phyloP scores from a whole-genome alignment of 2,113 vertebrate genomes.

The Pionites leucogaster region DNA sequence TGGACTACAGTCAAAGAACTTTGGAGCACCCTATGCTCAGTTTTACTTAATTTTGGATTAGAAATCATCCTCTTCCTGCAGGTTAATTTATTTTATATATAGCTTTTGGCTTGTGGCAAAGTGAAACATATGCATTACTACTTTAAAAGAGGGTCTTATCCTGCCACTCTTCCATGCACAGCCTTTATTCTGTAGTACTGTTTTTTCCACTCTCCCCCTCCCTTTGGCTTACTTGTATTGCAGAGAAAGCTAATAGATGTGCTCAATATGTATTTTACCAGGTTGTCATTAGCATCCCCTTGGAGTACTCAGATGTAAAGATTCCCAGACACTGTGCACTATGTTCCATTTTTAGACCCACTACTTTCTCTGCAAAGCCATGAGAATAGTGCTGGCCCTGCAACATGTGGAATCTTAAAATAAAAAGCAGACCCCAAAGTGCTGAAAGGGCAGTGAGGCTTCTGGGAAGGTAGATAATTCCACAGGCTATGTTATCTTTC shows the following conservation, averaged over 20 bases:
- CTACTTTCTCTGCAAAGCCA: neutral
- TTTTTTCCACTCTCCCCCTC: neutral
- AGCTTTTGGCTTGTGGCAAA: neutral
- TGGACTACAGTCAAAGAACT: neutral
- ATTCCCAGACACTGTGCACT: neutral
- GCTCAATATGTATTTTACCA: neutral
- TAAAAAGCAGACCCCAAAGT: neutral
- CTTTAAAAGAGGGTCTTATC: neutral
- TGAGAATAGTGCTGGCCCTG: neutral
- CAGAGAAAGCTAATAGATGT: neutral
- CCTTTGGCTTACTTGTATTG: neutral
- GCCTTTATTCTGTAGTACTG: neutral
- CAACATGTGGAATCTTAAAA: constrained; percentile 1
- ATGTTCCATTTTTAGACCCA: constrained; percentile 20
- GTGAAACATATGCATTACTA: neutral
- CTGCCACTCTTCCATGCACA: neutral
- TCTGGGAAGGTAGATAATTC: neutral
- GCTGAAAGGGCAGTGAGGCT: neutral
- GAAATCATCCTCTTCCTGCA: neutral
- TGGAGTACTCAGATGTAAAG: neutral
- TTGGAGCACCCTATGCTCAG: neutral
- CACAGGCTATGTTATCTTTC: neutral
- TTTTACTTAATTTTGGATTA: neutral
- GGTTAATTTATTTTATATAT: neutral
- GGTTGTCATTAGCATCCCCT: neutral